phyloP scores from a whole-genome alignment of 2,797 vertebrate genomes.

The Megaceryle alcyon region DNA sequence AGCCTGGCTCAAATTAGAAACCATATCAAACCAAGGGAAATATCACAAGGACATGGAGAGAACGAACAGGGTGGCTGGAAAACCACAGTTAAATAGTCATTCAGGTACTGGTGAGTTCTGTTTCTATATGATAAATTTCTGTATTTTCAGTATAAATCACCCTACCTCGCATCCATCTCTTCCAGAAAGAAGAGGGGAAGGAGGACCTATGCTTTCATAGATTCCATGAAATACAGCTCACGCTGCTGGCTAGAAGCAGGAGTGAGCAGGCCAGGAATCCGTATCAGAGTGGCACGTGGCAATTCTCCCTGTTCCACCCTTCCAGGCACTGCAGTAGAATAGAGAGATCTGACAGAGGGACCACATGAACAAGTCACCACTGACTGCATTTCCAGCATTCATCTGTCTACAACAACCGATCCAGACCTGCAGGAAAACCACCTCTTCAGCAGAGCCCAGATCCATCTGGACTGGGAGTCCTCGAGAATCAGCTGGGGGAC shows the following conservation, averaged over 20 bases:
- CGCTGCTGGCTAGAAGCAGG: not conserved
- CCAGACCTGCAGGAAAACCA: not conserved
- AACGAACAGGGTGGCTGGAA: not conserved
- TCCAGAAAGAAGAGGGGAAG: not conserved
- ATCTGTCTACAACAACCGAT: not conserved
- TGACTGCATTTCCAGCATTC: not conserved
- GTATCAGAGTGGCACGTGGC: rapidly evolving
- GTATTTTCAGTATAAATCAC: not conserved
- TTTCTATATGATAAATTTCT: not conserved
- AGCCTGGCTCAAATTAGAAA: not conserved
- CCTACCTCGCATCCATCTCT: not conserved
- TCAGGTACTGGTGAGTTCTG: not conserved
- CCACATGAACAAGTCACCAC: not conserved
- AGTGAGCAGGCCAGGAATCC: not conserved
- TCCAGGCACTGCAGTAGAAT: not conserved
- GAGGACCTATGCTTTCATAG: not conserved
- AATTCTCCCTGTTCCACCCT: not conserved
- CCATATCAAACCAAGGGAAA: not conserved
- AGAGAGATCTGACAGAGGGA: not conserved
- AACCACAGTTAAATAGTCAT: not conserved
- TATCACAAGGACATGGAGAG: not conserved
- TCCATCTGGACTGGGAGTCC: not conserved
- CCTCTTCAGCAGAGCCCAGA: not conserved
- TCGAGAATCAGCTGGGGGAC: not conserved
- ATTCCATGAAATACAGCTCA: not conserved